Conservation (phyloP, 2,888 invertebrate genomes). For the Platycheirus rosarum region DNA sequence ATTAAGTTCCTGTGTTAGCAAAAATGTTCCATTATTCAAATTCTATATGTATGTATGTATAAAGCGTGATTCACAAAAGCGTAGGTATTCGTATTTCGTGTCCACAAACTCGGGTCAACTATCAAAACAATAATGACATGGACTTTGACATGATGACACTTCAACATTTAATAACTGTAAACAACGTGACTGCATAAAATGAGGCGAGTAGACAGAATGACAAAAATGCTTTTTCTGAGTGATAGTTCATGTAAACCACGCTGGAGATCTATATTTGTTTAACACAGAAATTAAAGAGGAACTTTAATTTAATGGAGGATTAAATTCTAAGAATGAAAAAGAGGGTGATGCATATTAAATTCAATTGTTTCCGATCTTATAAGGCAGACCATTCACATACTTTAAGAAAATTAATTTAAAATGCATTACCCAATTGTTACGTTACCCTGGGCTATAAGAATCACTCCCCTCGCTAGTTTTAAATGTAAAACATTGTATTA, state of each 20-base stretch:
- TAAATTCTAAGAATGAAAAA: too few species aligned
- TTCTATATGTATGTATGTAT: too few species aligned
- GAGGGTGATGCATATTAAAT: too few species aligned
- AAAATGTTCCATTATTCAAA: neutral
- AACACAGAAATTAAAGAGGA: too few species aligned
- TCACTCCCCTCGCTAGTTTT: too few species aligned
- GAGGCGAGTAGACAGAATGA: neutral
- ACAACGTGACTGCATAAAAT: conserved; percentile 16
- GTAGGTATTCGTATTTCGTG: neutral
- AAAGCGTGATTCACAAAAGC: conserved; percentile 5
- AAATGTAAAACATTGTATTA: too few species aligned
- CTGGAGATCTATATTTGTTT: neutral
- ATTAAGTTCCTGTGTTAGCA: conserved; percentile 5
- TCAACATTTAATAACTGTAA: neutral
- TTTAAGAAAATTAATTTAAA: too few species aligned
- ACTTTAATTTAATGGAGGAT: too few species aligned
- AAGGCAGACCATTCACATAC: too few species aligned
- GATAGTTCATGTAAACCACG: neutral
- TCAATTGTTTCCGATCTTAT: too few species aligned
- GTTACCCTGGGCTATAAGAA: too few species aligned
- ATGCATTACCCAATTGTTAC: too few species aligned
- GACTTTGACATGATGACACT: conserved; percentile 10
- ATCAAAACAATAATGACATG: neutral
- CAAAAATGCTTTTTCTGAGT: neutral
- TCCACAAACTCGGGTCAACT: neutral